Conservation (phyloP, 92 coral and sea anemone species). For the Paragorgia papillata region DNA sequence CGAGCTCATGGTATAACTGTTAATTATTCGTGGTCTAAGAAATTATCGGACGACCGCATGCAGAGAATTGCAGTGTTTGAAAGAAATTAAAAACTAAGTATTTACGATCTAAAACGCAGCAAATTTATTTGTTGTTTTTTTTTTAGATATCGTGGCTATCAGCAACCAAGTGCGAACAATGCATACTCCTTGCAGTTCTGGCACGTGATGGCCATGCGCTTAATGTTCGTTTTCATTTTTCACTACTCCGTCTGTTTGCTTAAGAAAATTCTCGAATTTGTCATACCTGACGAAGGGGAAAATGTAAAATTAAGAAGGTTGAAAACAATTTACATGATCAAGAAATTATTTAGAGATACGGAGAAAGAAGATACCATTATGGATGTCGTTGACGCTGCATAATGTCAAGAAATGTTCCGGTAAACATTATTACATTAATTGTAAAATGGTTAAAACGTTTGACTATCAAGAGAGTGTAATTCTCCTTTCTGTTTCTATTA, state of each 20-base stretch:
- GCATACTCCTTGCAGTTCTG: slow-evolving; percentile 71
- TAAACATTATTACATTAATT: too few relatives aligned
- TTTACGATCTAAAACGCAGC: too few relatives aligned
- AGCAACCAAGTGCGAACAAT: slow-evolving; percentile 57
- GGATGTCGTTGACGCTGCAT: background rate
- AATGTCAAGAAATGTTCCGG: too few relatives aligned
- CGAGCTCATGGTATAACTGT: too few relatives aligned
- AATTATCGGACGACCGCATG: too few relatives aligned
- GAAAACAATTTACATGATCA: slow-evolving; percentile 9
- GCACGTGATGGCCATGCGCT: slow-evolving; percentile 83
- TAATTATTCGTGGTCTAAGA: too few relatives aligned
- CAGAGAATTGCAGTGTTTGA: too few relatives aligned
- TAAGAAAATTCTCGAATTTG: slow-evolving; percentile 69
- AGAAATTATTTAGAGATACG: slow-evolving; percentile 5
- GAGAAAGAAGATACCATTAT: background rate
- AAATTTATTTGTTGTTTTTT: background rate
- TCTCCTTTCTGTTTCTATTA: too few relatives aligned
- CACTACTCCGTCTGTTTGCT: slow-evolving; percentile 71
- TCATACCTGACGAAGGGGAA: slow-evolving; percentile 77
- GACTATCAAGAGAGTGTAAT: too few relatives aligned
- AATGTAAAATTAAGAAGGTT: slow-evolving; percentile 57
- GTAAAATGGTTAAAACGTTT: too few relatives aligned
- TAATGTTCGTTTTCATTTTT: slow-evolving; percentile 83
- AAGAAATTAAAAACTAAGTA: too few relatives aligned
- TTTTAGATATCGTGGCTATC: slow-evolving; percentile 77